Base-by-base conservation (phyloP, 2,888 invertebrate species). In the Salpingus planirostris region DNA sequence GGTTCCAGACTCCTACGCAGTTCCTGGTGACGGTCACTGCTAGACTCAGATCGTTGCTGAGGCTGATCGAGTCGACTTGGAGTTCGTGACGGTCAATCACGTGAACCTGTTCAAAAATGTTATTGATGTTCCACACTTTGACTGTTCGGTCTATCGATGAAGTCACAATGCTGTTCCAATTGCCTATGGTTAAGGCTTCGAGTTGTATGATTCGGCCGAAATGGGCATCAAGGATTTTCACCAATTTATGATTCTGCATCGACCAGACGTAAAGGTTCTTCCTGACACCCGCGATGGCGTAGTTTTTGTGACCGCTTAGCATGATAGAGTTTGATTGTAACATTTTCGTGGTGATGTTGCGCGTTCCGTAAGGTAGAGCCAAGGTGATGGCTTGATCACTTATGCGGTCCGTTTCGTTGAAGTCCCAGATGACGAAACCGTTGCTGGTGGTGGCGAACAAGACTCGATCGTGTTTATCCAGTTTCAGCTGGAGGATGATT, bases 61-160 rank as follows among this genome's bases (percentile, higher is more conserved):
- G 67, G 51, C 88, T 83, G 27, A 97, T 86, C 12, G 83, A 78
- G 62, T 97, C 96, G 36, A 97, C 90, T 48, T 92, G 91, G 37
- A 95, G 68, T 57, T 97, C 97, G 59, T 96, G 93, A 5, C 95
- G 70, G 55, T 95, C 91, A 43, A 97, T 93, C 22, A 89, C 88
- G 57, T 93, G 92, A 0, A 95, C 93, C 63, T 95, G 92, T 58
- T 97, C 96, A 55, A 95, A 92, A 44, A 97, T 96, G 61, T 97
- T 97, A 62, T 96, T 93, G 33, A 98, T 92, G 61, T 97, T 97
- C 97, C 97, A 97, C 3, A 96, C 92, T 71, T 97, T 97, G 4
- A 97, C 95, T 0, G 93, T 92, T 38, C 96, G 76, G 64, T 98
- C 97, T 27, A 97, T 93, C 0, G 96, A 96, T 0, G 96, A 93